phyloP scores from a whole-genome alignment of 2,888 invertebrate species.

The Caenorhabditis drosophilae region DNA sequence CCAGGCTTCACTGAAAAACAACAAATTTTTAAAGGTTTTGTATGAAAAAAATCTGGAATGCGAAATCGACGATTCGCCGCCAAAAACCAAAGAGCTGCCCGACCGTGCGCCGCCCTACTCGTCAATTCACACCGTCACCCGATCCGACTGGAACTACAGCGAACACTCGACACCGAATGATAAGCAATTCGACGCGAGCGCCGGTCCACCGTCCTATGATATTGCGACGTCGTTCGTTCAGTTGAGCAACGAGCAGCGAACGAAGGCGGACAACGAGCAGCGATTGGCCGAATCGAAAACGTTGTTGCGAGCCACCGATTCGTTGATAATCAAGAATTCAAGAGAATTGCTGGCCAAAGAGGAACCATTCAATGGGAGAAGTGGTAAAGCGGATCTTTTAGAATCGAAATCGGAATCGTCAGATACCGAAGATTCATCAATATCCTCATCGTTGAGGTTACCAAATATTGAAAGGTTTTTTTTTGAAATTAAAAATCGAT shows the following conservation, averaged over 20 bases:
- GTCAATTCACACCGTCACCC: constrained; percentile 57
- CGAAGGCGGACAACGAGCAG: too few species aligned
- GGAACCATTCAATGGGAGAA: constrained; percentile 7
- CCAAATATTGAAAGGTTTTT: constrained; percentile 28
- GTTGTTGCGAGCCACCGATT: constrained; percentile 49
- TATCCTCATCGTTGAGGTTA: constrained; percentile 40
- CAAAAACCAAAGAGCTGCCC: constrained; percentile 29
- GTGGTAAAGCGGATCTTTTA: constrained; percentile 14
- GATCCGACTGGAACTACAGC: constrained; percentile 65
- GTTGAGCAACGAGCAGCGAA: constrained; percentile 7
- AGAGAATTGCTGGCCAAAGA: constrained; percentile 22
- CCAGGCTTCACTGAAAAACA: too few species aligned
- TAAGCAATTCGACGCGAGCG: constrained; percentile 66
- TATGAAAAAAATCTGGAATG: constrained; percentile 31
- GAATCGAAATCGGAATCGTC: constrained; percentile 44
- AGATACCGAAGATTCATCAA: constrained; percentile 53
- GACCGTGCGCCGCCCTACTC: constrained; percentile 59
- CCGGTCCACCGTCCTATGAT: constrained; percentile 66
- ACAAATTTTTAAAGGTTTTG: constrained; percentile 15
- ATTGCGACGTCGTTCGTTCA: constrained; percentile 49
- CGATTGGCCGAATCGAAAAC: constrained; percentile 44
- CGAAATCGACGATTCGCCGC: constrained; percentile 38
- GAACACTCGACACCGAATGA: constrained; percentile 24
- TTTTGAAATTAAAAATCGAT: background rate
- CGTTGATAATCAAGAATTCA: constrained; percentile 49